Conservation (phyloP, 2,888 invertebrate genomes). For the Leptarthrus brevirostris region DNA sequence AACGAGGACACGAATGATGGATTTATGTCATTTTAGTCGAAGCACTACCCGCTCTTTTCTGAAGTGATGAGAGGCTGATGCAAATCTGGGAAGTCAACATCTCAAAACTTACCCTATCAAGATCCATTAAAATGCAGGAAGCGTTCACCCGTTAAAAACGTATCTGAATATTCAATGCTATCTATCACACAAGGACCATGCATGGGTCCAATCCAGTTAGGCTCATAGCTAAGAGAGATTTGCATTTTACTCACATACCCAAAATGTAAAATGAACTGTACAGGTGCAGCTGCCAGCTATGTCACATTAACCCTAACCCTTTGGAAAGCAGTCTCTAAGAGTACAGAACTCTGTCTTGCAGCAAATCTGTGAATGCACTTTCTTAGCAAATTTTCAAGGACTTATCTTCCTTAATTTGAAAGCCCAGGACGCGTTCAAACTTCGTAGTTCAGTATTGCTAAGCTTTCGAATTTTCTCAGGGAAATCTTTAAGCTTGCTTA, state of each 20-base stretch:
- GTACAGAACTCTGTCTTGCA: background rate
- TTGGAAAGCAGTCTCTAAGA: background rate
- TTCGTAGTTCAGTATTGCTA: no score
- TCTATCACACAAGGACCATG: background rate
- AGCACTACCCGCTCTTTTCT: background rate
- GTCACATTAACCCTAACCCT: background rate
- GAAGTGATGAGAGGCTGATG: background rate
- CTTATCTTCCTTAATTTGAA: background rate
- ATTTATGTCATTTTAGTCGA: no score
- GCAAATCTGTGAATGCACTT: background rate
- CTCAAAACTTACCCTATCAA: background rate
- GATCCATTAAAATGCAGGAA: slow-evolving; percentile 10
- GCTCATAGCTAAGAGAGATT: background rate
- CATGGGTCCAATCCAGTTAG: background rate
- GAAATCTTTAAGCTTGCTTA: background rate
- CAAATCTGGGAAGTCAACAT: background rate
- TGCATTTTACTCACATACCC: background rate
- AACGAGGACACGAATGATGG: no score
- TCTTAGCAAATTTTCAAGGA: background rate
- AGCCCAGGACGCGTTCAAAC: background rate
- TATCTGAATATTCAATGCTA: background rate
- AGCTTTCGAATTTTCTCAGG: background rate
- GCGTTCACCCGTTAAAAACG: background rate
- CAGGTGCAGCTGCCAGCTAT: background rate
- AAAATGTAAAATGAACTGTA: background rate